Percentiles rank a stretch among this genome's conserved stretches.
Evolutionary conservation across 2,113 vertebrate species (phyloP).

Genomic region (Coptodon rendalli): DNA sequence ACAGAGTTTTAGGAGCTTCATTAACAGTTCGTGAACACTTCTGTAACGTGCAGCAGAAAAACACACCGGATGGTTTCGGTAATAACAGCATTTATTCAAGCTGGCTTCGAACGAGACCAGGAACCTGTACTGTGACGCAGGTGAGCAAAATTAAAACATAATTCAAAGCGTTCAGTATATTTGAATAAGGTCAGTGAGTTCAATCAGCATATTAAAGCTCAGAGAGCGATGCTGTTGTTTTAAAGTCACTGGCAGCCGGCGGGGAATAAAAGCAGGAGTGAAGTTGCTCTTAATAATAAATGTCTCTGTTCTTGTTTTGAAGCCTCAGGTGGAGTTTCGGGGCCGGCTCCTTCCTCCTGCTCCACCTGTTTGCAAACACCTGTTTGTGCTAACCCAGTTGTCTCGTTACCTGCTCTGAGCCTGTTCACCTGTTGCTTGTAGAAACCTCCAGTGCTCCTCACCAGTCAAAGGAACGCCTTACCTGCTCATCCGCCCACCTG

Average conservation of each 20-base stretch:
- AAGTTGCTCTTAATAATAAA: not conserved
- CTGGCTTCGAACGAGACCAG: not conserved
- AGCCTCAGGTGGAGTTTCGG: not conserved
- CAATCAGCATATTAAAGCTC: not conserved
- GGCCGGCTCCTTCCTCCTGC: fast-evolving
- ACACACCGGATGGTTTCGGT: fast-evolving
- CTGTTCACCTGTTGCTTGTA: not conserved
- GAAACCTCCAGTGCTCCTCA: not conserved
- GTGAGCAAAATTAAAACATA: not conserved
- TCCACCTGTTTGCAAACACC: not conserved
- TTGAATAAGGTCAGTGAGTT: not conserved
- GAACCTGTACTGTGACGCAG: fast-evolving
- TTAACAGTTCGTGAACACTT: not conserved
- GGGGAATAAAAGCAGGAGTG: not conserved
- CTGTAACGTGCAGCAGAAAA: not conserved
- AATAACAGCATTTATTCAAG: not conserved
- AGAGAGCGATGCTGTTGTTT: not conserved
- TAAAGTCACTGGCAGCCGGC: not conserved
- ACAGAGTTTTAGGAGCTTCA: not conserved
- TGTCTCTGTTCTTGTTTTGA: not conserved
- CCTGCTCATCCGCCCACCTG: not conserved
- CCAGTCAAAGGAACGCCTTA: not conserved
- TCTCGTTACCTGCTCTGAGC: not conserved
- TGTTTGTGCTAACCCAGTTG: not conserved
- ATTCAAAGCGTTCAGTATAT: not conserved